phyloP scores from a whole-genome alignment of 2,797 vertebrate genomes.

The Typhlichthys eigenmanni region DNA sequence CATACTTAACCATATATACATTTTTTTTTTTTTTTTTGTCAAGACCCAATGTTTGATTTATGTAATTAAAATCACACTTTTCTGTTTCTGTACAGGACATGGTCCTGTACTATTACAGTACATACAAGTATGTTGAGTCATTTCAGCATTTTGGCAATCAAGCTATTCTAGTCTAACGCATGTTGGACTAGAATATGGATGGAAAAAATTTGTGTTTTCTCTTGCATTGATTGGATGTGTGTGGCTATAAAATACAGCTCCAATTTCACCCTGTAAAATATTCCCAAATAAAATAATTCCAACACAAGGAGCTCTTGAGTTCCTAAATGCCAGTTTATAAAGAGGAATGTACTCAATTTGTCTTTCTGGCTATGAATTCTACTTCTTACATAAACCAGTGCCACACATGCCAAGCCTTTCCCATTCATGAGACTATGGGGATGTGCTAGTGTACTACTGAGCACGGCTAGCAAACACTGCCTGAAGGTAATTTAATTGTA shows the following conservation, averaged over 20 bases:
- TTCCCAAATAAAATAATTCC: slow-evolving; percentile 42
- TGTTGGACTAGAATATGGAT: no score
- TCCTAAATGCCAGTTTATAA: slow-evolving; percentile 36
- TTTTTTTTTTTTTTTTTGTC: slow-evolving; percentile 19
- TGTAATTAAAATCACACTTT: slow-evolving; percentile 7
- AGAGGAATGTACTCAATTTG: slow-evolving; percentile 21
- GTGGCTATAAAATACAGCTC: slow-evolving; percentile 1
- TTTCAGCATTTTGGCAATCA: no score
- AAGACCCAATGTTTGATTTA: neutral
- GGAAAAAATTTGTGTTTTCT: neutral
- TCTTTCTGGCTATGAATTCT: slow-evolving; percentile 29
- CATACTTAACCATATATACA: slow-evolving; percentile 27
- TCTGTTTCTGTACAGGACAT: slow-evolving; percentile 23
- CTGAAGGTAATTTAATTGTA: neutral
- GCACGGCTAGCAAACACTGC: slow-evolving; percentile 34
- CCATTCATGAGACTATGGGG: slow-evolving; percentile 26
- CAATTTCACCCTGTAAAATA: neutral
- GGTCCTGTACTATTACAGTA: slow-evolving; percentile 9
- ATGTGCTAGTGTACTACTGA: slow-evolving; percentile 31
- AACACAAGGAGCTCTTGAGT: slow-evolving; percentile 28
- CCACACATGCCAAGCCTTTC: slow-evolving; percentile 62
- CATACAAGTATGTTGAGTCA: neutral
- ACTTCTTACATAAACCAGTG: slow-evolving; percentile 22
- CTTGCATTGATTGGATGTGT: neutral
- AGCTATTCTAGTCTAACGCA: no score